Evolutionary conservation across 2,113 vertebrate genomes (phyloP).

Genomic region (Pristiophorus japonicus): DNA sequence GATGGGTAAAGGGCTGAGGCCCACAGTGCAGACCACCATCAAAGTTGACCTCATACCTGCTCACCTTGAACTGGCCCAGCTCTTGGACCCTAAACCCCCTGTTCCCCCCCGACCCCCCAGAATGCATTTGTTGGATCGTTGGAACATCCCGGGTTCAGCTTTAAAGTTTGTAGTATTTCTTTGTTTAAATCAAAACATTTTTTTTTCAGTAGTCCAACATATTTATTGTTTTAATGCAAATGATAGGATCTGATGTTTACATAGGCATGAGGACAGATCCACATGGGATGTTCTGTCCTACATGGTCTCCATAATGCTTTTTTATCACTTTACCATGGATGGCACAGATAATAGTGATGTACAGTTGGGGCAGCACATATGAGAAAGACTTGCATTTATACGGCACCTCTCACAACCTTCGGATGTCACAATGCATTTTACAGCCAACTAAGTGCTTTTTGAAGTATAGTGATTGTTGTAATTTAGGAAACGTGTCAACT

Average conservation of each 20-base stretch:
- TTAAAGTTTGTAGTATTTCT: background rate
- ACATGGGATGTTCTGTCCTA: background rate
- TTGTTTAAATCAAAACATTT: background rate
- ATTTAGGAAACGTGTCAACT: background rate
- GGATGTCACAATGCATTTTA: background rate
- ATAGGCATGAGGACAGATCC: background rate
- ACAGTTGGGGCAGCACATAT: too few species aligned
- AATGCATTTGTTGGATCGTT: background rate
- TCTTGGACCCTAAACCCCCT: background rate
- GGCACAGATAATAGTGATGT: too few species aligned
- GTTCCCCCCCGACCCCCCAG: background rate
- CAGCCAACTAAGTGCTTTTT: background rate
- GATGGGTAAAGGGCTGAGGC: background rate
- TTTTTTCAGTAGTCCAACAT: background rate
- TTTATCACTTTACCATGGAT: too few species aligned
- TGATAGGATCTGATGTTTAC: background rate
- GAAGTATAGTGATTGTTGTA: background rate
- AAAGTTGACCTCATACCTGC: background rate
- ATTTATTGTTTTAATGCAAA: background rate
- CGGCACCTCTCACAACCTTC: background rate
- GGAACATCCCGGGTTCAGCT: too few species aligned
- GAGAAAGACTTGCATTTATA: background rate
- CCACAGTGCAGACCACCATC: too few species aligned
- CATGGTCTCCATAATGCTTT: background rate
- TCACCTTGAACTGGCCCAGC: background rate